Evolutionary conservation across 2,113 vertebrate genomes (phyloP).

Genomic region (Neogobius melanostomus): DNA sequence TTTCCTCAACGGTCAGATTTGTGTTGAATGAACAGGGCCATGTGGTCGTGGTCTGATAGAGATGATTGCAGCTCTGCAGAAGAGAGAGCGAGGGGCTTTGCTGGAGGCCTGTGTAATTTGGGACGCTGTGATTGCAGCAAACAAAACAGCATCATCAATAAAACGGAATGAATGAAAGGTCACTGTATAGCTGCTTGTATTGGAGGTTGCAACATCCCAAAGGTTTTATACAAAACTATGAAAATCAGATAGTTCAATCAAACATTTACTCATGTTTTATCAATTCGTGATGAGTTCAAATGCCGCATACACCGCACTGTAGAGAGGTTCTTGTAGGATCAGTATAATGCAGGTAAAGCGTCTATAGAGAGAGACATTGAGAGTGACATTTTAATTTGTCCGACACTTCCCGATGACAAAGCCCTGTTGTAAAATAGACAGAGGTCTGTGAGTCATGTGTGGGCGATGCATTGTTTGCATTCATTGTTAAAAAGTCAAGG

Average conservation of each 20-base stretch:
- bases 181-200: background rate
- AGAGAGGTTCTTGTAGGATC: background rate
- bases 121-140: background rate
- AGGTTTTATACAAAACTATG: too few species aligned
- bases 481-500: slow-evolving; percentile 20
- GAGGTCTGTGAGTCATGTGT: slow-evolving; percentile 27
- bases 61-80: background rate
- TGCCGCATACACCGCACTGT: background rate
- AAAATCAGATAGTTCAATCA: too few species aligned
- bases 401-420: slow-evolving; percentile 19
- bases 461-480: slow-evolving; percentile 35
- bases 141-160: background rate
- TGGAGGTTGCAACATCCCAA: background rate
- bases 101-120: background rate
- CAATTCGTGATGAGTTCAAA: too few species aligned
- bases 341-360: background rate
- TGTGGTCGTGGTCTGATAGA: background rate
- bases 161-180: background rate
- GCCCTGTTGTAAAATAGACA: slow-evolving; percentile 2
- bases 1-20: background rate
- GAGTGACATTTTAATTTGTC: slow-evolving; percentile 19
- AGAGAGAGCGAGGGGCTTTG: background rate
- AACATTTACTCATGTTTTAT: too few species aligned
- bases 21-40: background rate
- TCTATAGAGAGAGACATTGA: background rate